phyloP scores from a whole-genome alignment of 2,113 vertebrate genomes.

The Gasterosteus nipponicus region DNA sequence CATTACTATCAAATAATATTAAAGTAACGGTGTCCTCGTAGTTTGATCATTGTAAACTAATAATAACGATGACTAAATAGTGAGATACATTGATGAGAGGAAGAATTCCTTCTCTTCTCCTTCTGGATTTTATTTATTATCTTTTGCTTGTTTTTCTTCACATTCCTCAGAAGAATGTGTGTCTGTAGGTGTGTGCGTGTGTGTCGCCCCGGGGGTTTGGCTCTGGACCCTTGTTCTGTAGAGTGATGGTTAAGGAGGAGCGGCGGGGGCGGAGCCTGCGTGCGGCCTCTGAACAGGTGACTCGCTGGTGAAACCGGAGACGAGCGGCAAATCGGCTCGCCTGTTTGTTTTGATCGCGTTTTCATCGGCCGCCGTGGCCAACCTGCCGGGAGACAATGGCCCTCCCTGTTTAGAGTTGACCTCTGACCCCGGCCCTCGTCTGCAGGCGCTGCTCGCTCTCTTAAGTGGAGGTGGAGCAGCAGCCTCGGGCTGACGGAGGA shows the following conservation, averaged over 20 bases:
- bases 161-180: too few species aligned
- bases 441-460: conserved; percentile 74
- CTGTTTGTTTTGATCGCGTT: conserved; percentile 87
- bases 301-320: conserved; percentile 82
- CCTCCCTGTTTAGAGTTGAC: conserved; percentile 80
- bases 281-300: conserved; percentile 81
- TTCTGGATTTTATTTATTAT: too few species aligned
- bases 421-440: conserved; percentile 77
- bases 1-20: too few species aligned
- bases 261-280: conserved; percentile 33
- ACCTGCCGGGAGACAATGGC: conserved; percentile 81
- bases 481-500: conserved; percentile 78
- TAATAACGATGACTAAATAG: too few species aligned
- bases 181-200: too few species aligned
- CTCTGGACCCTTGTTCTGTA: too few species aligned
- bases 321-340: conserved; percentile 66
- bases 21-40: too few species aligned
- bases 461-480: conserved; percentile 78
- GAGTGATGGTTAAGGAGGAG: conserved; percentile 37
- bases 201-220: too few species aligned
- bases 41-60: too few species aligned
- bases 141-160: too few species aligned
- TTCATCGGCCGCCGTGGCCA: conserved; percentile 82
- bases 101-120: too few species aligned
- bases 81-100: too few species aligned